These are phyloP conservation scores for Grammomys surdaster DNA, from an alignment of 2,113 vertebrate species.

Conservation along the genomic window DNA sequence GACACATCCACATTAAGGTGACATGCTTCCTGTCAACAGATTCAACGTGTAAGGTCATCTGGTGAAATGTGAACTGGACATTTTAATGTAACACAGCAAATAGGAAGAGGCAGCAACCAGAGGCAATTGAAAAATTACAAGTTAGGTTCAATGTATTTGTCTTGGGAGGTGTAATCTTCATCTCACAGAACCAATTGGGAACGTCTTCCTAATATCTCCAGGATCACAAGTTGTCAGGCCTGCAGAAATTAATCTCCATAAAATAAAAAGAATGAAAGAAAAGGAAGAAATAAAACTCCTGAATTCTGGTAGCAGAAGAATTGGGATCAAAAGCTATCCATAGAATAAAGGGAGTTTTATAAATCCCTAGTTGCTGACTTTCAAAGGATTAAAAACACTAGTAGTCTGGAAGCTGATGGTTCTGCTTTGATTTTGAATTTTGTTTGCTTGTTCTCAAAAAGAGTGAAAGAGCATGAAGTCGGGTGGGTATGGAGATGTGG, in stretches of 20 bases:
- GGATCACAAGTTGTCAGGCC: constrained; percentile 52
- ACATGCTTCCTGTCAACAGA: neutral
- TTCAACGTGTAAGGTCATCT: constrained; percentile 32
- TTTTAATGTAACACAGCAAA: constrained; percentile 60
- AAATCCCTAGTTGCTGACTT: neutral
- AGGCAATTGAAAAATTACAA: constrained; percentile 75
- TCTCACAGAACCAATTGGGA: constrained; percentile 49
- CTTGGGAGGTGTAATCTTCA: constrained; percentile 57
- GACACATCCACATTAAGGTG: neutral
- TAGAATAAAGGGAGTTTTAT: neutral
- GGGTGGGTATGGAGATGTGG: neutral
- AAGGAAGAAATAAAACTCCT: neutral
- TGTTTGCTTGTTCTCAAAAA: neutral
- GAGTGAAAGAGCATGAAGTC: neutral
- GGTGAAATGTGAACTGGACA: constrained; percentile 43
- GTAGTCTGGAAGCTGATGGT: neutral
- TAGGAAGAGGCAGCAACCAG: constrained; percentile 4
- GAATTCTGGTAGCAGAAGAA: neutral
- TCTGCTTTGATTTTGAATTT: neutral
- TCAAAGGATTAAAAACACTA: neutral
- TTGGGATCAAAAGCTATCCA: neutral
- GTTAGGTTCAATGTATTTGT: constrained; percentile 58
- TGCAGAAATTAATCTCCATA: constrained; percentile 9
- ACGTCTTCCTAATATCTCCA: constrained; percentile 31
- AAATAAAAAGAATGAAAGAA: neutral